A percentile compares a stretch with the other conserved stretches of the same genome.
phyloP scores from a whole-genome alignment of 2,797 vertebrate species.

The Typhlichthys eigenmanni region DNA sequence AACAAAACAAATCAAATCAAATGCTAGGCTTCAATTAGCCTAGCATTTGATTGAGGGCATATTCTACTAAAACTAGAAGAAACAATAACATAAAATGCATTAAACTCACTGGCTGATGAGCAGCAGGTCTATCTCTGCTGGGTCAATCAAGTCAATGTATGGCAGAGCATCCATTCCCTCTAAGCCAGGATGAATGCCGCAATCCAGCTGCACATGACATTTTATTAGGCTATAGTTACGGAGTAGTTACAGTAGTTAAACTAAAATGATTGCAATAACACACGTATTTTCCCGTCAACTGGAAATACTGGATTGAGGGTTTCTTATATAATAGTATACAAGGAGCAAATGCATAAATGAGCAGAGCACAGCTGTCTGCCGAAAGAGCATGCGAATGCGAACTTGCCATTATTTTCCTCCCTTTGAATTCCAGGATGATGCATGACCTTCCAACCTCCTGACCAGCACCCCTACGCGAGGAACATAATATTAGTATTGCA shows the following conservation, averaged over 20 bases:
- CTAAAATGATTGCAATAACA: neutral
- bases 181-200: constrained; percentile 93
- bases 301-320: too few relatives aligned
- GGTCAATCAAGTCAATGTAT: constrained; percentile 94
- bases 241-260: neutral
- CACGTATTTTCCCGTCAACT: too few relatives aligned
- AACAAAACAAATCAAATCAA: too few relatives aligned
- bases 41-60: too few relatives aligned
- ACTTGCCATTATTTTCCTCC: constrained; percentile 95
- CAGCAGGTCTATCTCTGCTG: constrained; percentile 93
- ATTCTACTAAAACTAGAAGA: too few relatives aligned
- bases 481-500: neutral
- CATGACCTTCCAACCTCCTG: constrained; percentile 96
- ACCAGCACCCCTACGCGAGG: constrained; percentile 85
- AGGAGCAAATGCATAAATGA: too few relatives aligned
- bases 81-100: too few relatives aligned
- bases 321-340: too few relatives aligned
- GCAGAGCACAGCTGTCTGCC: too few relatives aligned
- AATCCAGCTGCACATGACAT: constrained; percentile 85
- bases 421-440: constrained; percentile 96
- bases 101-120: constrained; percentile 93
- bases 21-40: too few relatives aligned
- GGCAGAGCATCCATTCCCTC: constrained; percentile 97
- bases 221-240: neutral
- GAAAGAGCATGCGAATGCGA: neutral